Evolutionary conservation across 2,113 vertebrate genomes (phyloP).

Genomic region (Pterocles burchelli): DNA sequence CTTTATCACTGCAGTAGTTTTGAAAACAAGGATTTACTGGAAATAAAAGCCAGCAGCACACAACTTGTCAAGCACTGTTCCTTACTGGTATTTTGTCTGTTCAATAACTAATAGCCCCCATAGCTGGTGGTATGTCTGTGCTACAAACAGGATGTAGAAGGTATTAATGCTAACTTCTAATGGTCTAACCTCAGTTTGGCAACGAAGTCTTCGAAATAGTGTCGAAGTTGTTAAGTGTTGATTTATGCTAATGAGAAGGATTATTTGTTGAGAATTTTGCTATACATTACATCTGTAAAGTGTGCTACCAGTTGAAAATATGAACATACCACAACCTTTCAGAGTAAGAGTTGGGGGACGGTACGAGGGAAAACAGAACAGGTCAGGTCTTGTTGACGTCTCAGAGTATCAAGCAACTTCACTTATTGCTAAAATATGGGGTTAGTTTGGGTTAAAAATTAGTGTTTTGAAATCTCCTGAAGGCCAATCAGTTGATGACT

Average conservation of each 20-base stretch:
- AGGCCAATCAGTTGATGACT: neutral
- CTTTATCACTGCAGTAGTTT: neutral
- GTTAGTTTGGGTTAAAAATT: neutral
- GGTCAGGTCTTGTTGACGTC: neutral
- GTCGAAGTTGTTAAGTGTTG: neutral
- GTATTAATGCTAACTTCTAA: neutral
- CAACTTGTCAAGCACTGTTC: neutral
- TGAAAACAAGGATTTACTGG: neutral
- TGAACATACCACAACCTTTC: neutral
- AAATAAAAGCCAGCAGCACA: neutral
- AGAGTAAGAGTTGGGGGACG: neutral
- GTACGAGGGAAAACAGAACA: neutral
- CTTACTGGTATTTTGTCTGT: neutral
- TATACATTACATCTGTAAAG: neutral
- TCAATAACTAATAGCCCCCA: neutral
- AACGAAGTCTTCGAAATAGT: neutral
- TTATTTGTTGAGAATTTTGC: neutral
- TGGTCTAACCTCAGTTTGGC: neutral
- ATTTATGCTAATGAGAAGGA: neutral
- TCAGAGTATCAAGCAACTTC: neutral
- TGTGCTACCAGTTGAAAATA: neutral
- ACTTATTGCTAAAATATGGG: neutral
- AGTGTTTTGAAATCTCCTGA: neutral
- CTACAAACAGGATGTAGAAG: neutral
- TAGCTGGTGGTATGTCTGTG: neutral